Conservation (phyloP, 2,888 invertebrate species). For the Gandaritis pyraliata region DNA sequence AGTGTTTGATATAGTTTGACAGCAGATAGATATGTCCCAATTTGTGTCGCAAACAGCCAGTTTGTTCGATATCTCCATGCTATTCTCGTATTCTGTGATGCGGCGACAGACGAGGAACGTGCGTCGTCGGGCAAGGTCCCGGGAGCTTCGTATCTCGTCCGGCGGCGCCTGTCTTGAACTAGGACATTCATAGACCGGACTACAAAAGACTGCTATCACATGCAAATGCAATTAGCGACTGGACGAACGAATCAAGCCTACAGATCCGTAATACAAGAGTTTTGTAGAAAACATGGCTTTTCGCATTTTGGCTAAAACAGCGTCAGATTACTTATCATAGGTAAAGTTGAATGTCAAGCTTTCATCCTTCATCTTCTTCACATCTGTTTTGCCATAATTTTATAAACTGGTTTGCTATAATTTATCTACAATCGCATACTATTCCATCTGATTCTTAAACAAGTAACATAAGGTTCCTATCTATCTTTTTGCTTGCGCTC, state of each 20-base stretch:
- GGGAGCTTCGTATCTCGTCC: slow-evolving; percentile 72
- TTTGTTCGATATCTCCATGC: slow-evolving; percentile 46
- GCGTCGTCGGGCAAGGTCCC: slow-evolving; percentile 69
- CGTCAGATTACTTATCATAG: neutral
- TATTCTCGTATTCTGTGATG: slow-evolving; percentile 50
- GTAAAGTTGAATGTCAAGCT: too few relatives aligned
- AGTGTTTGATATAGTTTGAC: neutral
- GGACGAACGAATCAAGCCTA: neutral
- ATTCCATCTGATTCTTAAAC: too few relatives aligned
- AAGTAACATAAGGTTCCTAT: neutral
- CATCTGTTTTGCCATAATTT: too few relatives aligned
- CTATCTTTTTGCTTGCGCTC: neutral
- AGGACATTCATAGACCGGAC: slow-evolving; percentile 15
- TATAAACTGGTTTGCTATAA: too few relatives aligned
- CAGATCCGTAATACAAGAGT: neutral
- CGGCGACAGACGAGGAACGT: slow-evolving; percentile 57
- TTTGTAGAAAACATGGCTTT: neutral
- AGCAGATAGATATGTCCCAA: neutral
- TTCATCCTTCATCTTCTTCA: too few relatives aligned
- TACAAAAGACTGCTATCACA: neutral
- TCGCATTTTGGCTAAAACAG: neutral
- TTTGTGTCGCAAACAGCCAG: neutral
- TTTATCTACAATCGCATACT: too few relatives aligned
- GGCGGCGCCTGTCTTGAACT: slow-evolving; percentile 54
- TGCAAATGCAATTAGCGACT: neutral